Percentiles rank a stretch among this genome's conserved stretches.
Conservation (phyloP, 2,113 vertebrate genomes). For the Cyphomyrus plagiostoma region DNA sequence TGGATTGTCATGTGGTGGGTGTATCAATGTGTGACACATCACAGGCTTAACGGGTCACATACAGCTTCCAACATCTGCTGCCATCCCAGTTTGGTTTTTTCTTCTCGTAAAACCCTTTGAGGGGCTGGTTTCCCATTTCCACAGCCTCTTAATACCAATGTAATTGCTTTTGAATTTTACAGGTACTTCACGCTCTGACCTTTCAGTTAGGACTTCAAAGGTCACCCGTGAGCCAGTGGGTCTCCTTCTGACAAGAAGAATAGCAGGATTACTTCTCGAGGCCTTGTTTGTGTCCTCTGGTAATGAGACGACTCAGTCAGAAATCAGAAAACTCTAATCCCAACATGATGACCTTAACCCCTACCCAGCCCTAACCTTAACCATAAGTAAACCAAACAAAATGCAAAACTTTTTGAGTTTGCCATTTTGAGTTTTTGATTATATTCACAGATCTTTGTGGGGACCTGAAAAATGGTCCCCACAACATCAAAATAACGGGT, state of each 20-base stretch:
- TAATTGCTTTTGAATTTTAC: neutral
- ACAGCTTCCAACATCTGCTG: neutral
- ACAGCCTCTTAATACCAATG: neutral
- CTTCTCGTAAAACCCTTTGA: neutral
- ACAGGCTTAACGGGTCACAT: neutral
- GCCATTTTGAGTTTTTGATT: too few relatives aligned
- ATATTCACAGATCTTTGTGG: too few relatives aligned
- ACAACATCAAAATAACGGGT: too few relatives aligned
- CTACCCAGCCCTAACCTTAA: too few relatives aligned
- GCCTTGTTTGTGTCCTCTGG: constrained; percentile 1
- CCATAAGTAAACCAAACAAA: too few relatives aligned
- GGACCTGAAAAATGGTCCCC: too few relatives aligned
- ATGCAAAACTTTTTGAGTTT: too few relatives aligned
- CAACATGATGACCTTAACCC: too few relatives aligned
- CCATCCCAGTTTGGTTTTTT: neutral
- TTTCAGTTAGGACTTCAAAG: constrained; percentile 10
- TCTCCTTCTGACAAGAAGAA: neutral
- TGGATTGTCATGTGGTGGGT: too few relatives aligned
- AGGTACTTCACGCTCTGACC: neutral
- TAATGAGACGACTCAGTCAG: neutral
- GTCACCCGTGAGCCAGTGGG: neutral
- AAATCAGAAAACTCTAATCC: too few relatives aligned
- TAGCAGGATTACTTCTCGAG: neutral
- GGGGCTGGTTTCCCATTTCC: neutral
- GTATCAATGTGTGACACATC: neutral